These are phyloP conservation scores for Heteromyza rotundicornis DNA, from an alignment of 2,888 invertebrate species.

Conservation along the genomic window DNA sequence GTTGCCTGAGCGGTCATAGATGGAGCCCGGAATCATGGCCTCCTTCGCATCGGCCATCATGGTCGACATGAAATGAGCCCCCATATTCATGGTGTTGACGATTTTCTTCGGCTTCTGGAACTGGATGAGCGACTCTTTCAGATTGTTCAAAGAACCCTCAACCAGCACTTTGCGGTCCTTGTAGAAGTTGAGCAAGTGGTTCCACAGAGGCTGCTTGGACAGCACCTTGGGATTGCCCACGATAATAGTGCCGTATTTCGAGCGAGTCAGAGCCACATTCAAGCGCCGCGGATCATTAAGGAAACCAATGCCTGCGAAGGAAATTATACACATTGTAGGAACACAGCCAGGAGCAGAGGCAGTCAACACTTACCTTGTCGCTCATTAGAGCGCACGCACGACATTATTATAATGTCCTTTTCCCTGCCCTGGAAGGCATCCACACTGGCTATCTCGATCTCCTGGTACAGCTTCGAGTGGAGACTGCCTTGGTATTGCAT, in stretches of 20 bases:
- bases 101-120: slow-evolving; percentile 97
- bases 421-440: slow-evolving; percentile 99
- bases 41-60: slow-evolving; percentile 97
- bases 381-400: slow-evolving; percentile 97
- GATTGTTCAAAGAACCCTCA: slow-evolving; percentile 95
- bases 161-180: slow-evolving; percentile 93
- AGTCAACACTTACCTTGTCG: slow-evolving; percentile 76
- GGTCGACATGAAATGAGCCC: slow-evolving; percentile 96
- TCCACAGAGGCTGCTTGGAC: slow-evolving; percentile 98
- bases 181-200: slow-evolving; percentile 95
- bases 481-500: slow-evolving; percentile 99
- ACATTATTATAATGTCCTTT: slow-evolving; percentile 99
- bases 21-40: slow-evolving; percentile 90
- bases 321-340: neutral
- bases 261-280: slow-evolving; percentile 97
- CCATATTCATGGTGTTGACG: slow-evolving; percentile 92
- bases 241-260: slow-evolving; percentile 96
- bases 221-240: slow-evolving; percentile 99
- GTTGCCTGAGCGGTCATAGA: slow-evolving; percentile 80
- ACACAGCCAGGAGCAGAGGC: neutral
- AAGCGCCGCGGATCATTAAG: slow-evolving; percentile 96
- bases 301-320: slow-evolving; percentile 79
- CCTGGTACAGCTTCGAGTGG: slow-evolving; percentile 95
- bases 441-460: slow-evolving; percentile 99
- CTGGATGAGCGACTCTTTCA: slow-evolving; percentile 95